Percentiles rank a stretch among this genome's conserved stretches.
Evolutionary conservation across 2,113 vertebrate species (phyloP).

Genomic region (Callithrix jacchus): DNA sequence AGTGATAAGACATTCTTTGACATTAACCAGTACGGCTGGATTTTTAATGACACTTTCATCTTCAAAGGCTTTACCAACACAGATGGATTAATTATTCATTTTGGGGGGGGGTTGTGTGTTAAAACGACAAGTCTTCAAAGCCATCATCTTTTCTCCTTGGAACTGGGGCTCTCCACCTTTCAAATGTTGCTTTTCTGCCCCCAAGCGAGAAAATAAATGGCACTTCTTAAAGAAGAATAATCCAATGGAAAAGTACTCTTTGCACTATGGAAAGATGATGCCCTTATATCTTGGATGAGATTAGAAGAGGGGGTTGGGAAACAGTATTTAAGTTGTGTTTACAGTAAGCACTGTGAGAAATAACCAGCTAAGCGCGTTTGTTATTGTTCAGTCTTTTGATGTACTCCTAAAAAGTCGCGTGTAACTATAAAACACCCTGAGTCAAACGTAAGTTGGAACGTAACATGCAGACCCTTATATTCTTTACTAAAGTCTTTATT

Average conservation of each 20-base stretch:
- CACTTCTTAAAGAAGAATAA: slow-evolving; percentile 19
- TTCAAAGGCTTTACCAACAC: slow-evolving; percentile 71
- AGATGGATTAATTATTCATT: slow-evolving; percentile 72
- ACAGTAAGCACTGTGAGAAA: slow-evolving; percentile 79
- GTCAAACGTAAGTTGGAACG: not conserved
- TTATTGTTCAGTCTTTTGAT: slow-evolving; percentile 73
- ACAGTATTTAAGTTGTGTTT: slow-evolving; percentile 71
- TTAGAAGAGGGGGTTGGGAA: slow-evolving; percentile 56
- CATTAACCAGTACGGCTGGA: slow-evolving; percentile 62
- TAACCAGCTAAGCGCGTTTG: slow-evolving; percentile 37
- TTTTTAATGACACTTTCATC: slow-evolving; percentile 76
- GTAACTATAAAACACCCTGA: not conserved
- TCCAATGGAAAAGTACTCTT: not conserved
- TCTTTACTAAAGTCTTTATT: not conserved
- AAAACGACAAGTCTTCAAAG: slow-evolving; percentile 70
- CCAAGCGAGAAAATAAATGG: slow-evolving; percentile 32
- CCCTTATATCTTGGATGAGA: slow-evolving; percentile 57
- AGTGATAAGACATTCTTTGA: slow-evolving; percentile 69
- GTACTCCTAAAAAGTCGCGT: slow-evolving; percentile 35
- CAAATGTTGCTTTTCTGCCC: slow-evolving; percentile 63
- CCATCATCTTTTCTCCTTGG: slow-evolving; percentile 31
- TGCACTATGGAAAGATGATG: slow-evolving; percentile 28
- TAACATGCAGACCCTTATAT: not conserved
- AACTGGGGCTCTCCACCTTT: slow-evolving; percentile 47
- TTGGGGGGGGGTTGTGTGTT: slow-evolving; percentile 24